A percentile compares a stretch with the other conserved stretches of the same genome.
Evolutionary conservation across 2,888 invertebrate species (phyloP).

Genomic region (Pachliopta kotzebuea): DNA sequence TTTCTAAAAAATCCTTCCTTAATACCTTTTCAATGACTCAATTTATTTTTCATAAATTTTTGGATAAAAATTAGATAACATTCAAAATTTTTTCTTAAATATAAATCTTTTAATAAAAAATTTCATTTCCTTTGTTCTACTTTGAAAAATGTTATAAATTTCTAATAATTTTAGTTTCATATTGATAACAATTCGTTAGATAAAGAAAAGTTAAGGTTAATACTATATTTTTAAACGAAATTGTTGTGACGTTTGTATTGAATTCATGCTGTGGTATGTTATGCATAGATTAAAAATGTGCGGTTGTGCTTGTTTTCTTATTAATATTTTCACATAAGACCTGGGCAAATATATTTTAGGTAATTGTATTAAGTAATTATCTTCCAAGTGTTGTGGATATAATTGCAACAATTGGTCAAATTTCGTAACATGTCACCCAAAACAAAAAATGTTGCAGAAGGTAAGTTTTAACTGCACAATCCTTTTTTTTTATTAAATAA

Average conservation of each 20-base stretch:
- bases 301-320: constrained; percentile 30
- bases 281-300: constrained; percentile 31
- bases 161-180: no score
- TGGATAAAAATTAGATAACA: no score
- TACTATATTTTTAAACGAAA: constrained; percentile 9
- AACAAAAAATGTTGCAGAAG: constrained; percentile 40
- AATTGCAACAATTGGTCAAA: not conserved
- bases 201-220: not conserved
- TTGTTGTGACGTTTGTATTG: constrained; percentile 4
- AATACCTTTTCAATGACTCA: no score
- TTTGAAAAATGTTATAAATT: not conserved
- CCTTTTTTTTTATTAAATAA: not conserved
- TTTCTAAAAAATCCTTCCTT: no score
- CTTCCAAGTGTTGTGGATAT: not conserved
- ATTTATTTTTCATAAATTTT: no score
- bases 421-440: constrained; percentile 47
- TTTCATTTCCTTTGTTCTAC: not conserved
- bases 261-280: not conserved
- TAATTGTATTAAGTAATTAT: not conserved
- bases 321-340: not conserved
- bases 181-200: not conserved
- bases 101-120: no score
- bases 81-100: no score
- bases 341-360: not conserved
- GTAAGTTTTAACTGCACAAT: constrained; percentile 36